Evolutionary conservation across 2,888 invertebrate genomes (phyloP), one percentile per base, ranked within the genome.

Genomic region (Bibio marci): DNA sequence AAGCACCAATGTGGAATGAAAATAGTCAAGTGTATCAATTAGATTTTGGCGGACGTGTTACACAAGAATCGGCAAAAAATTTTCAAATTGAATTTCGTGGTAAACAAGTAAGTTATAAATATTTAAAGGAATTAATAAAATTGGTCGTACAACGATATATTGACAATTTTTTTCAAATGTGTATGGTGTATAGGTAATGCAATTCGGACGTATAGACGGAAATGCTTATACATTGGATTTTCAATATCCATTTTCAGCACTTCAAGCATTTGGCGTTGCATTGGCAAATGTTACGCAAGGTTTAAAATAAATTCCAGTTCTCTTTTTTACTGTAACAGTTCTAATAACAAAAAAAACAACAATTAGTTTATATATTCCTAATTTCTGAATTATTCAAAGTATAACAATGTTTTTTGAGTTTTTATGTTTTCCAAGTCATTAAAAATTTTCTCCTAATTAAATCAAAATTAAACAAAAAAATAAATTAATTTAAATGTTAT

Each of bases 191-290:
- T 62, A 97, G 92, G 97, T 97, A 44, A 95, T 98, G 92, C 97
- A 98, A 65, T 98, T 98, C 64, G 97, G 97, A 11, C 76, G 97
- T 43, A 97, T 98, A 52, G 97, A 97, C 65, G 90, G 88, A 50
- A 95, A 95, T 61, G 94, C 95, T 33, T 98, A 97, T 67, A 97
- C 98, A 1, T 66, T 98, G 55, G 98, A 98, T 69, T 95, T 95
- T 66, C 94, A 97, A 63, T 90, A 94, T 64, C 98, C 98, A 25
- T 97, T 98, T 68, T 90, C 92, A 42, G 94, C 95, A 48, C 73
- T 95, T 45, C 97, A 98, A 66, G 97, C 97, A 42, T 97, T 98
- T 66, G 91, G 94, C 40, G 95, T 98, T 43, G 97, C 97, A 45
- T 72, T 98, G 54, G 62, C 63, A 36, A 62, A 62, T 51, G 62